Percentiles rank a stretch among this genome's conserved stretches.
phyloP scores from a whole-genome alignment of 2,113 vertebrate genomes.

The Lichenostomus cassidix region DNA sequence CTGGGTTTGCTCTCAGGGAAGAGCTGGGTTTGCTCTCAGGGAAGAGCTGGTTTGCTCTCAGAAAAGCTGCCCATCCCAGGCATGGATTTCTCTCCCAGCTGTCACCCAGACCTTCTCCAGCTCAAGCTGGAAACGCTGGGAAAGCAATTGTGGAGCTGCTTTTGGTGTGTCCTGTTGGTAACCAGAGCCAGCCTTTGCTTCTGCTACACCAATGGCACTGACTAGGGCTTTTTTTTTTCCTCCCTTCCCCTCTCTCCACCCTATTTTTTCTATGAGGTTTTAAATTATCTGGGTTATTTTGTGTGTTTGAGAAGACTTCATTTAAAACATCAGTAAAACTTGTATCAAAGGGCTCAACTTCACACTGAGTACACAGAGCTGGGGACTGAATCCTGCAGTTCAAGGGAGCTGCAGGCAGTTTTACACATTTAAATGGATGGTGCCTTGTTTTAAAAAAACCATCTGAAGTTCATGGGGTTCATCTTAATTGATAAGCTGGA shows the following conservation, averaged over 20 bases:
- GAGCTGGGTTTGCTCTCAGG: background rate
- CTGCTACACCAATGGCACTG: background rate
- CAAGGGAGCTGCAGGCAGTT: constrained; percentile 65
- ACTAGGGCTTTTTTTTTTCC: background rate
- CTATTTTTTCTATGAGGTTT: constrained; percentile 39
- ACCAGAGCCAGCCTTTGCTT: constrained; percentile 18
- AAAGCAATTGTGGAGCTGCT: background rate
- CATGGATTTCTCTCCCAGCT: constrained; percentile 44
- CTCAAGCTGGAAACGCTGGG: background rate
- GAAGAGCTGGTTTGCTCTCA: background rate
- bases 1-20: background rate
- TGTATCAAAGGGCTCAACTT: constrained; percentile 68
- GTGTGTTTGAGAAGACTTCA: constrained; percentile 61
- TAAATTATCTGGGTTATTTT: constrained; percentile 69
- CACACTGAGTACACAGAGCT: constrained; percentile 68
- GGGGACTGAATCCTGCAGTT: constrained; percentile 47
- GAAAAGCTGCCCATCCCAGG: background rate
- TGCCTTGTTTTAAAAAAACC: constrained; percentile 68
- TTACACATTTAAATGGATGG: constrained; percentile 66
- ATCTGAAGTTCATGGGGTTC: constrained; percentile 71
- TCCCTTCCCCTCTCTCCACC: background rate
- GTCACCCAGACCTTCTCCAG: background rate
- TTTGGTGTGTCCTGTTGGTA: background rate
- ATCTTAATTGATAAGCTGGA: constrained; percentile 77
- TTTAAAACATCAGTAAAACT: constrained; percentile 71